A percentile compares a stretch with the other conserved stretches of the same genome.
Evolutionary conservation across 2,888 invertebrate genomes (phyloP).

Genomic region (Aphidius colemani): DNA sequence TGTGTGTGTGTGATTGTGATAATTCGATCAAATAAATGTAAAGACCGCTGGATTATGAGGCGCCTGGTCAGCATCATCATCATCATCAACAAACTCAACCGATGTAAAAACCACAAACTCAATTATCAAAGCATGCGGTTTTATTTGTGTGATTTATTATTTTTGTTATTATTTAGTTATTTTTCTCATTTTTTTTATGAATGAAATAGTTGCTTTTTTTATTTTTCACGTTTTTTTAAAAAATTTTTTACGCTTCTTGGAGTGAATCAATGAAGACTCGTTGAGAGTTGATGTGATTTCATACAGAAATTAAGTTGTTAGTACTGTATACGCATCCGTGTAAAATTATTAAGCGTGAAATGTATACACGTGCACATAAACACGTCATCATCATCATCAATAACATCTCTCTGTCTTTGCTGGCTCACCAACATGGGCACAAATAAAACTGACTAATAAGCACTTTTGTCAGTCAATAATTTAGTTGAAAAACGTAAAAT

Average conservation of each 20-base stretch:
- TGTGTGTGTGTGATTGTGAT: too few relatives aligned
- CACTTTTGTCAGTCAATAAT: too few relatives aligned
- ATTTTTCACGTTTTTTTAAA: not conserved
- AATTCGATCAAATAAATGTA: too few relatives aligned
- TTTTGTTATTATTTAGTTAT: slow-evolving; percentile 6
- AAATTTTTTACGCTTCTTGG: too few relatives aligned
- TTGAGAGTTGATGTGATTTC: not conserved
- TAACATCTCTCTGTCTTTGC: too few relatives aligned
- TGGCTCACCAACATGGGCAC: too few relatives aligned
- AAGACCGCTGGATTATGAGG: slow-evolving; percentile 23
- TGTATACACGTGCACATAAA: too few relatives aligned
- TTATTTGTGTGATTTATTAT: slow-evolving; percentile 4
- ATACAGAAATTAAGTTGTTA: too few relatives aligned
- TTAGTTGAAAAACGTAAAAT: too few relatives aligned
- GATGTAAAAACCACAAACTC: slow-evolving; percentile 31
- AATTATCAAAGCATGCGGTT: slow-evolving; percentile 26
- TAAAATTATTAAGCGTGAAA: slow-evolving; percentile 12
- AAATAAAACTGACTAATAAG: too few relatives aligned
- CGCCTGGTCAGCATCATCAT: not conserved
- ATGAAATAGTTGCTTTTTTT: slow-evolving; percentile 16
- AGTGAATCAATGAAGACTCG: slow-evolving; percentile 13
- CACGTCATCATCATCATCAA: too few relatives aligned
- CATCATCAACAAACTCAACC: not conserved
- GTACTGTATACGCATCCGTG: not conserved
- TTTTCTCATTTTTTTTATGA: slow-evolving; percentile 15